Evolutionary conservation across 2,113 vertebrate genomes (phyloP).

Genomic region (Elephas maximus): DNA sequence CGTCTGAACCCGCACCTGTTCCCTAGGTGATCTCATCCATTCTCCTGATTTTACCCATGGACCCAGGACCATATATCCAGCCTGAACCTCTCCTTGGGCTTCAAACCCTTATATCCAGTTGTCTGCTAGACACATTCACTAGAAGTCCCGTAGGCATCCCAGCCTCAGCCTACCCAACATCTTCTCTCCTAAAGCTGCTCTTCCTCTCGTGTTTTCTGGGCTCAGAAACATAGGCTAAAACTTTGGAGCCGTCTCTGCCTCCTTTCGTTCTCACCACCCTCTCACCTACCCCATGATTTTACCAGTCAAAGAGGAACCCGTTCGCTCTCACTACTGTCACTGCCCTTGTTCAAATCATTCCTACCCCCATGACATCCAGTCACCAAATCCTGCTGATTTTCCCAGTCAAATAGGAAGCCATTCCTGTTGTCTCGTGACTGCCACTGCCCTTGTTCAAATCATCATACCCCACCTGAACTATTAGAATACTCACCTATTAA

Average conservation of each 20-base stretch:
- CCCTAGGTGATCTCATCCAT: background rate
- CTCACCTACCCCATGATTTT: background rate
- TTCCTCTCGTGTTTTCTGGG: background rate
- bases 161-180: background rate
- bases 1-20: background rate
- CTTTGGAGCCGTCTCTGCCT: background rate
- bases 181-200: background rate
- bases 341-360: too few relatives aligned
- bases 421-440: constrained; percentile 30
- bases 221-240: background rate
- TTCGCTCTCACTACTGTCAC: background rate
- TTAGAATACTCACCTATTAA: background rate
- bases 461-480: background rate
- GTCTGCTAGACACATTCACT: background rate
- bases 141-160: background rate
- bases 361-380: background rate
- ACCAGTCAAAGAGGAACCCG: constrained; percentile 1
- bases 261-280: background rate
- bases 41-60: background rate
- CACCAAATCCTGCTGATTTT: constrained; percentile 3
- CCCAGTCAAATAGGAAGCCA: background rate
- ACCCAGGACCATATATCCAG: background rate
- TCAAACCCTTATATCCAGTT: background rate
- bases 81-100: background rate
- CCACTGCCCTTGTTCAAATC: background rate